Evolutionary conservation across 2,888 invertebrate genomes (phyloP).

Genomic region (Catocala fraxini): DNA sequence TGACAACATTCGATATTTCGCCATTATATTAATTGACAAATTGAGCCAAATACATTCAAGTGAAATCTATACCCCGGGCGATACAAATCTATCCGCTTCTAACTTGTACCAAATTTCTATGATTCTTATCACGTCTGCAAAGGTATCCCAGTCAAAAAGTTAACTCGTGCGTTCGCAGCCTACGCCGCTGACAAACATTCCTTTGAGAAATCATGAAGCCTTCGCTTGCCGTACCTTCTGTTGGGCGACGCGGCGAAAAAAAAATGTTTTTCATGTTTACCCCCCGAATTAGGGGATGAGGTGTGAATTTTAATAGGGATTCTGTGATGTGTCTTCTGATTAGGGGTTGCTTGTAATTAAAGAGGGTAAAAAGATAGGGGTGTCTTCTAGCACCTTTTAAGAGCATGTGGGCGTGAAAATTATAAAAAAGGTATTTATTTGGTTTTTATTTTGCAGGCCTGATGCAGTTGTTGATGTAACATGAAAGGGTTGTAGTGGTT

Average conservation of each 20-base stretch:
- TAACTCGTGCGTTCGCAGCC: conserved; percentile 78
- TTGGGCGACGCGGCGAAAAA: conserved; percentile 24
- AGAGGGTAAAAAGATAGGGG: conserved; percentile 10
- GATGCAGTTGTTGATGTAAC: neutral
- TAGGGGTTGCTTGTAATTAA: conserved; percentile 37
- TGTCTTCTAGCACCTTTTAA: conserved; percentile 12
- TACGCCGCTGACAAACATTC: conserved; percentile 72
- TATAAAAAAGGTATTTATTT: conserved; percentile 4
- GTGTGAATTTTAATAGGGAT: conserved; percentile 50
- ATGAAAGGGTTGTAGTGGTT: too few relatives aligned
- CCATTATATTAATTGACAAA: too few relatives aligned
- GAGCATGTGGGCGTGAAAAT: conserved; percentile 2
- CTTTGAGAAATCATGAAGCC: conserved; percentile 83
- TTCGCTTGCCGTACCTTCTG: conserved; percentile 70
- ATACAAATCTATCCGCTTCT: conserved; percentile 11
- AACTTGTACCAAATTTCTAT: conserved; percentile 48
- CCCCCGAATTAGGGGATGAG: conserved; percentile 36
- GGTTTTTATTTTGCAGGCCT: neutral
- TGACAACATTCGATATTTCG: too few relatives aligned
- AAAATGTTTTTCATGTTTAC: conserved; percentile 46
- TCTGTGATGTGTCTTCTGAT: conserved; percentile 23
- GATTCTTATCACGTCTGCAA: conserved; percentile 79
- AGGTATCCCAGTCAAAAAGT: conserved; percentile 86
- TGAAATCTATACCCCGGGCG: neutral
- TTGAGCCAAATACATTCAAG: neutral